These are phyloP conservation scores for Archocentrus centrarchus DNA, from an alignment of 2,113 vertebrate genomes.

Conservation along the genomic window DNA sequence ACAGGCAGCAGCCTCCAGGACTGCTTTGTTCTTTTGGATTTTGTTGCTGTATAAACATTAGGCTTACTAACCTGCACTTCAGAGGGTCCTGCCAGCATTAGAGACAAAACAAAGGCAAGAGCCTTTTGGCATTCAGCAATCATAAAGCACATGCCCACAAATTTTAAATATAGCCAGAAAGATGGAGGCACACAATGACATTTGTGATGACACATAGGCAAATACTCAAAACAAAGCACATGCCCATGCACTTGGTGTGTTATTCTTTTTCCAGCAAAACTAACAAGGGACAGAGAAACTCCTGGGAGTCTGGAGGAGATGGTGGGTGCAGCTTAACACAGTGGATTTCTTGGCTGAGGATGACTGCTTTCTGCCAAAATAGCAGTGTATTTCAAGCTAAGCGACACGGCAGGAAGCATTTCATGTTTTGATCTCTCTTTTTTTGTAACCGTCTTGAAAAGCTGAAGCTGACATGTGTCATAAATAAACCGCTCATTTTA, in stretches of 20 bases:
- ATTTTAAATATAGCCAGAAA: background rate
- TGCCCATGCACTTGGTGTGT: background rate
- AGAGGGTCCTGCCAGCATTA: constrained; percentile 33
- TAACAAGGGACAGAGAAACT: constrained; percentile 40
- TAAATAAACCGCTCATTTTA: constrained; percentile 3
- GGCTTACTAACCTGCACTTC: constrained; percentile 52
- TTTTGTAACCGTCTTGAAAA: constrained; percentile 21
- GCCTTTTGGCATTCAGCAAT: constrained; percentile 13
- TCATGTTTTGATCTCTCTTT: constrained; percentile 38
- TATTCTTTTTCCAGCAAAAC: constrained; percentile 10
- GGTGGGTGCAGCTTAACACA: constrained; percentile 47
- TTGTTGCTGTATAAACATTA: constrained; percentile 50
- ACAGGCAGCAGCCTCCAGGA: constrained; percentile 28
- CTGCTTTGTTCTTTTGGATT: constrained; percentile 47
- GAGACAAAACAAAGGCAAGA: constrained; percentile 39
- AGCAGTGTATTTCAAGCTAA: constrained; percentile 42
- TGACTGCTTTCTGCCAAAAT: constrained; percentile 46
- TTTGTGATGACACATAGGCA: background rate
- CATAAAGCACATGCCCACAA: constrained; percentile 1
- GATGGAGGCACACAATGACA: background rate
- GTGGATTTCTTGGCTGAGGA: constrained; percentile 49
- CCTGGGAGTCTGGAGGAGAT: constrained; percentile 30
- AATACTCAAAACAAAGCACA: constrained; percentile 1
- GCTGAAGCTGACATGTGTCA: constrained; percentile 15
- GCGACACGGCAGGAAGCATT: constrained; percentile 38